A percentile compares a stretch with the other conserved stretches of the same genome.
These are phyloP conservation scores for Vombatus ursinus DNA, from an alignment of 2,113 vertebrate species.

Conservation along the genomic window DNA sequence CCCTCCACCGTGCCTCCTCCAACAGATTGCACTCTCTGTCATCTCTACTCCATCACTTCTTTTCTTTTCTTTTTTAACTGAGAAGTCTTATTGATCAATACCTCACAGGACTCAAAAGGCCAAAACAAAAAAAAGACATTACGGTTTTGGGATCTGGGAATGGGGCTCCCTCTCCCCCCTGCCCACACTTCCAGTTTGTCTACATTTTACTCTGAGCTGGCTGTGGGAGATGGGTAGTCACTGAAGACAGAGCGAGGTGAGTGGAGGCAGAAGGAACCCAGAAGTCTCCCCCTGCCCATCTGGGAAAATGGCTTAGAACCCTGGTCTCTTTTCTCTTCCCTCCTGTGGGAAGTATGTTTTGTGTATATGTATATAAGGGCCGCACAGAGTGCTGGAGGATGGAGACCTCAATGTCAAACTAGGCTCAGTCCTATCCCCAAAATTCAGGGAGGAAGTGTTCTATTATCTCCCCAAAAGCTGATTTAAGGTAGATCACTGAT, in stretches of 20 bases:
- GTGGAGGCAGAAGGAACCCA: background rate
- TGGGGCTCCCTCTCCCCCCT: constrained; percentile 47
- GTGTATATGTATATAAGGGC: background rate
- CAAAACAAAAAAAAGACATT: constrained; percentile 82
- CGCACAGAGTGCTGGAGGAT: background rate
- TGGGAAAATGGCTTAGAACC: constrained; percentile 26
- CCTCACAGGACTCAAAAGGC: constrained; percentile 95
- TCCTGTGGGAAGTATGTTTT: background rate
- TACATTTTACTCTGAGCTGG: constrained; percentile 14
- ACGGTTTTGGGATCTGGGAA: constrained; percentile 50
- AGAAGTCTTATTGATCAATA: constrained; percentile 96
- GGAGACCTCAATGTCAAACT: constrained; percentile 17
- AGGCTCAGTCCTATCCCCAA: no score
- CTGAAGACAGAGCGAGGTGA: constrained; percentile 49
- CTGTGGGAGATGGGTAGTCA: constrained; percentile 44
- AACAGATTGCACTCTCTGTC: no score
- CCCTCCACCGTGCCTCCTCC: no score
- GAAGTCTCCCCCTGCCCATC: background rate
- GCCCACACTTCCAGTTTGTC: constrained; percentile 45
- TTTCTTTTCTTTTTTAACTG: constrained; percentile 77
- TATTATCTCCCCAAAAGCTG: constrained; percentile 11
- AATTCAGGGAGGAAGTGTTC: background rate
- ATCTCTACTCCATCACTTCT: no score
- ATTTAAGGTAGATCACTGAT: background rate
- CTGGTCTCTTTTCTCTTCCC: background rate